These are phyloP conservation scores for Lobophora halterata DNA, from an alignment of 2,888 invertebrate genomes.

Conservation along the genomic window DNA sequence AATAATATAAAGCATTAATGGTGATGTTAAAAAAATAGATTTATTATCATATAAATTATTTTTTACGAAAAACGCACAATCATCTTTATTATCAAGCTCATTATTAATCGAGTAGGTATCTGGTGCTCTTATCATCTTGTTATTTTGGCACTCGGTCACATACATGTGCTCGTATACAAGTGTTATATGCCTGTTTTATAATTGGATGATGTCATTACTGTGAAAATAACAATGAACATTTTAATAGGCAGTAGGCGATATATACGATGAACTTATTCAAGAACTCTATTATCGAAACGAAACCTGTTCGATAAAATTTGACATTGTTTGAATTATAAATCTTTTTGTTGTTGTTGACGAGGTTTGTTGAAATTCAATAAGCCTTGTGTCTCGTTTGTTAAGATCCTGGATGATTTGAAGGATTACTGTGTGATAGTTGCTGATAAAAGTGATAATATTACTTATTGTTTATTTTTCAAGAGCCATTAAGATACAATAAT, in stretches of 20 bases:
- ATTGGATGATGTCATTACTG: conserved; percentile 51
- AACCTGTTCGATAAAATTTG: conserved; percentile 46
- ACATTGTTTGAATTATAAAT: conserved; percentile 38
- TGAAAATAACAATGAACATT: conserved; percentile 26
- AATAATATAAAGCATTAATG: too few relatives aligned
- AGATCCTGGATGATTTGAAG: conserved; percentile 1
- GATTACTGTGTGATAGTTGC: conserved; percentile 6
- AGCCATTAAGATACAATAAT: too few relatives aligned
- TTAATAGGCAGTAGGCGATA: conserved; percentile 19
- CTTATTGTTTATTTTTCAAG: too few relatives aligned
- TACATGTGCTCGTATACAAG: conserved; percentile 18
- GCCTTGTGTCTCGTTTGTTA: background rate
- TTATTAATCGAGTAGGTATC: too few relatives aligned
- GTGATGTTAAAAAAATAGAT: too few relatives aligned
- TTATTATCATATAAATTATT: too few relatives aligned
- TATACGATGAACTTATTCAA: conserved; percentile 35
- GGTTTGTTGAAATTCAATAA: conserved; percentile 11
- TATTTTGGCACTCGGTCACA: conserved; percentile 33
- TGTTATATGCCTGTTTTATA: conserved; percentile 33
- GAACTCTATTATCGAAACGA: conserved; percentile 38
- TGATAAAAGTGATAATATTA: conserved; percentile 4
- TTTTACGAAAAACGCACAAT: conserved; percentile 35
- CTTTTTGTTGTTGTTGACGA: conserved; percentile 30
- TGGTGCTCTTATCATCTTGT: conserved; percentile 22
- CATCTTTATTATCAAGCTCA: conserved; percentile 37